Percentiles rank a stretch among this genome's conserved stretches.
Conservation (phyloP, 53 echinoderm and acorn worm genomes). For the Glandiceps talaboti region DNA sequence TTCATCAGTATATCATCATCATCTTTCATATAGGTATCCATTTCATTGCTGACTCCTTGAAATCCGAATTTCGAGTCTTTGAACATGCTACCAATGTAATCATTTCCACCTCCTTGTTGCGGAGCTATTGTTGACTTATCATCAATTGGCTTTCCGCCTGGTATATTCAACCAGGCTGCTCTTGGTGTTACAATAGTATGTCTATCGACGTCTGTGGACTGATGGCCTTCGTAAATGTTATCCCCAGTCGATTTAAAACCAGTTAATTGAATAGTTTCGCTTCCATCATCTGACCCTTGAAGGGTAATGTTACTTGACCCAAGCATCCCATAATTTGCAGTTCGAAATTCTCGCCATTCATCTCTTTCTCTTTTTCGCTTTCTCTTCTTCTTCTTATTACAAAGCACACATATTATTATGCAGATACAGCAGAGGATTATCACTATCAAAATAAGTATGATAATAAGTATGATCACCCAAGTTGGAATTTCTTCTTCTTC, state of each 20-base stretch:
- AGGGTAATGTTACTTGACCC: not conserved
- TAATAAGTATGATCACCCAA: not conserved
- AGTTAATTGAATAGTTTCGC: not conserved
- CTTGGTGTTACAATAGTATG: not conserved
- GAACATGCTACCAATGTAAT: not conserved
- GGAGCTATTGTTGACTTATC: not conserved
- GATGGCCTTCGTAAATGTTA: too few relatives aligned
- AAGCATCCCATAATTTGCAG: not conserved
- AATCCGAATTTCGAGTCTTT: not conserved
- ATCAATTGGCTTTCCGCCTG: not conserved
- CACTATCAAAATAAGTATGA: not conserved
- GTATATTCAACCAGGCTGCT: not conserved
- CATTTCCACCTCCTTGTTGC: not conserved
- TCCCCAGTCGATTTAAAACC: too few relatives aligned
- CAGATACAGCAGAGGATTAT: not conserved
- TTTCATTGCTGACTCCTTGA: not conserved
- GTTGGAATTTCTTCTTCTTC: not conserved
- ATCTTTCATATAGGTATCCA: not conserved
- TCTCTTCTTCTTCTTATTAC: not conserved
- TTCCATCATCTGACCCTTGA: not conserved
- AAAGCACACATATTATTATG: not conserved
- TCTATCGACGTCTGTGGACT: not conserved
- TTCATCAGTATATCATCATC: not conserved
- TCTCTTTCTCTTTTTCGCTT: not conserved
- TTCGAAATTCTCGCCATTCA: not conserved